Conservation (phyloP, 2,797 vertebrate genomes). For the Aphelocoma californica region DNA sequence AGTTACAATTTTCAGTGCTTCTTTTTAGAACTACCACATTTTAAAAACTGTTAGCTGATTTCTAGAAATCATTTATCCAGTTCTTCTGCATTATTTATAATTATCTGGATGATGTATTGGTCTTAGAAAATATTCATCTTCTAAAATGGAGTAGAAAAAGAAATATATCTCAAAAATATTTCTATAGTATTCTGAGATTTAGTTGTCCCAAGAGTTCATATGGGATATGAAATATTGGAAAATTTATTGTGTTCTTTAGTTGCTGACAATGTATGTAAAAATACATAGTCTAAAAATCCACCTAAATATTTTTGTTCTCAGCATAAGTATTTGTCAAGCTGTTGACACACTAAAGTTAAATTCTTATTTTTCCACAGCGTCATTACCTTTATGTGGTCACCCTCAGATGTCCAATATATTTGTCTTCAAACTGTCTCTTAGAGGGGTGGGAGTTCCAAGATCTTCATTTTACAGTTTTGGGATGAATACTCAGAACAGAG, state of each 20-base stretch:
- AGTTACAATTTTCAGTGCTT: conserved; percentile 51
- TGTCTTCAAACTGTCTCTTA: background rate
- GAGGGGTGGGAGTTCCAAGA: background rate
- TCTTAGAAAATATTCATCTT: conserved; percentile 42
- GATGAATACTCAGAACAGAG: background rate
- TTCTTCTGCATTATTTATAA: conserved; percentile 30
- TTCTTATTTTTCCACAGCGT: background rate
- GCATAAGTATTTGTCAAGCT: background rate
- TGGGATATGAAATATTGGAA: conserved; percentile 36
- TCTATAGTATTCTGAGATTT: conserved; percentile 29
- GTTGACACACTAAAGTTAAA: background rate
- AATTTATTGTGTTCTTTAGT: conserved; percentile 29
- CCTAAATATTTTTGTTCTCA: conserved; percentile 3
- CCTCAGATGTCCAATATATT: background rate
- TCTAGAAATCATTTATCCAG: conserved; percentile 28
- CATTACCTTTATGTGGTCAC: background rate
- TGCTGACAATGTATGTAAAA: conserved; percentile 44
- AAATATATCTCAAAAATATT: conserved; percentile 35
- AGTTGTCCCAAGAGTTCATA: conserved; percentile 2
- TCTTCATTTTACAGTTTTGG: background rate
- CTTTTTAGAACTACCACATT: conserved; percentile 23
- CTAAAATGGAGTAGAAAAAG: conserved; percentile 41
- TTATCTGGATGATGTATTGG: conserved; percentile 9
- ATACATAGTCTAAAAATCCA: background rate
- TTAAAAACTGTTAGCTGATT: conserved; percentile 33